phyloP scores from a whole-genome alignment of 2,113 vertebrate genomes.

The Papio anubis region DNA sequence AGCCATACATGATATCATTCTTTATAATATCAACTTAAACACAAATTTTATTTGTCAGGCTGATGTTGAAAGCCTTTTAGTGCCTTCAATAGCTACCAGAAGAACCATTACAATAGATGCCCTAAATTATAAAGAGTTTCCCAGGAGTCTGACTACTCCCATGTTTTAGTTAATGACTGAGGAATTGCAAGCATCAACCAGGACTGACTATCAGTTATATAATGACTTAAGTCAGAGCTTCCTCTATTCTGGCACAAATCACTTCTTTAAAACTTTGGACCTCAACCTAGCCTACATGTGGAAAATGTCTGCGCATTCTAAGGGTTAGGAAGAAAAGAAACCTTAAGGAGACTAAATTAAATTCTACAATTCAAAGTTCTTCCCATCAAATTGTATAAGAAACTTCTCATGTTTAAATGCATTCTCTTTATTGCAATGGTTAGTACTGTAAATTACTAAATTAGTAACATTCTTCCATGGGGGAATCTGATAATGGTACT shows the following conservation, averaged over 20 bases:
- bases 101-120: conserved; percentile 20
- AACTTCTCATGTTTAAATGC: not conserved
- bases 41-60: conserved; percentile 36
- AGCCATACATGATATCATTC: not conserved
- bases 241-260: not conserved
- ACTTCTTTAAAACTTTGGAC: not conserved
- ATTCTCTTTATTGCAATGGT: not conserved
- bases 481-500: conserved; percentile 31
- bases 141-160: not conserved
- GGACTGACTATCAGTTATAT: not conserved
- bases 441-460: not conserved
- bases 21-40: conserved; percentile 40
- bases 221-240: not conserved
- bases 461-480: not conserved
- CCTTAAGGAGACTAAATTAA: not conserved
- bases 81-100: conserved; percentile 4
- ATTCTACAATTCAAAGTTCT: not conserved
- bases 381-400: not conserved
- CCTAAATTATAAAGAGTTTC: conserved; percentile 36
- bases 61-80: conserved; percentile 59
- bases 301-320: not conserved
- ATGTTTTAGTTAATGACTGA: conserved; percentile 11
- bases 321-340: not conserved
- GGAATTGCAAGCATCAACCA: not conserved
- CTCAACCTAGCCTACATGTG: not conserved